Base-by-base conservation (phyloP, 2,888 invertebrate species). In the Cloeon dipterum region DNA sequence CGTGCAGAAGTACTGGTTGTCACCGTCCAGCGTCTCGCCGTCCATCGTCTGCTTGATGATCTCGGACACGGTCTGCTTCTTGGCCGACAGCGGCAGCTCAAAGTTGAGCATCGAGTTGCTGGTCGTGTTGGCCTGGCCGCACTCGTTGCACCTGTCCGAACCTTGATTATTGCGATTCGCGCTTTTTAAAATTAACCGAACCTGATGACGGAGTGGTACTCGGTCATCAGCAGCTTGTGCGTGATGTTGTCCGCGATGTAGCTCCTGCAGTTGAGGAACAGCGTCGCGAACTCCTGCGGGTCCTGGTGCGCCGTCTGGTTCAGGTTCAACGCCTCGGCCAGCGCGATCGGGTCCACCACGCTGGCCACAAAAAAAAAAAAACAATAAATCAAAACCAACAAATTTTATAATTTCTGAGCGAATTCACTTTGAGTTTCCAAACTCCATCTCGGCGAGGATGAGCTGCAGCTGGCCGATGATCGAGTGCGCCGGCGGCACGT, bases 51-150 rank as follows among this genome's bases (percentile, higher is more conserved):
- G 66, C 38, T 58, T 56, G 25, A 70, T 52, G 32, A 66, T 63
- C 37, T 63, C 61, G 34, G 55, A 50, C 26, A 68, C 47, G 10
- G 47, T 41, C 11, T 46, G 47, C 44, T 57, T 59, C 42, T 57
- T 52, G 3, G 64, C 61, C 43, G 63, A 61, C 3, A 70, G 57
- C 44, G 63, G 66, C 23, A 71, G 52, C 49, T 67, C 66, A 37
- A 71, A 51, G 46, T 70, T 70, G 49, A 65, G 68, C 50, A 69
- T 70, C 10, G 57, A 58, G 4, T 68, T 65, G 3, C 59, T 56
- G 7, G 60, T 57, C 19, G 56, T 54, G 26, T 66, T 65, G 42
- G 61, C 60, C 20, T 55, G 60, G 14, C 55, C 54, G 52, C 69
- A 69, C n/a, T 54, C 57, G 38, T 53, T 55, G 47, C 65, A 66